Conservation (phyloP, 2,113 vertebrate genomes). For the Cochlearius cochlearius region DNA sequence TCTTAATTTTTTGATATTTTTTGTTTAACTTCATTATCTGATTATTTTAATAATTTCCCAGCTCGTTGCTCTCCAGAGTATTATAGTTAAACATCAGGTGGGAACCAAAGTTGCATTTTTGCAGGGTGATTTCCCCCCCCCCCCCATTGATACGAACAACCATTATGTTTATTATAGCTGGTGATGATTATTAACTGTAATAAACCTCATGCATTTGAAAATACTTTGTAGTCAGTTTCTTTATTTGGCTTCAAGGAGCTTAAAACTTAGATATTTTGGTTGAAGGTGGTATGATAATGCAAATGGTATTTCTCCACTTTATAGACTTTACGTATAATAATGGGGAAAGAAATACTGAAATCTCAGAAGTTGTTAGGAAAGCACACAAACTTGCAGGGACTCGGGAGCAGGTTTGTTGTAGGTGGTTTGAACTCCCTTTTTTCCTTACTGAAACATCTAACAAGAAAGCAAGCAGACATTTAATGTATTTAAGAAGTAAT, state of each 20-base stretch:
- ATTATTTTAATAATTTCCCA: not conserved
- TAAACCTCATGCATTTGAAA: slow-evolving; percentile 30
- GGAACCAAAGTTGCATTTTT: not conserved
- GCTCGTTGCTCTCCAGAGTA: not conserved
- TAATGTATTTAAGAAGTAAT: not conserved
- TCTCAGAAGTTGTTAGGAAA: not conserved
- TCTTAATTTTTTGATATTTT: not conserved
- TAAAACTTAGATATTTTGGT: not conserved
- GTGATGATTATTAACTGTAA: not conserved
- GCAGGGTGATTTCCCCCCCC: not conserved
- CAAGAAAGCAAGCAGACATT: not conserved
- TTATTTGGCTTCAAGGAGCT: slow-evolving; percentile 16
- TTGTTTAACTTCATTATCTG: not conserved
- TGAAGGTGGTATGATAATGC: not conserved
- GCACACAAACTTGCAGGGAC: not conserved
- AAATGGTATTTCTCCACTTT: not conserved
- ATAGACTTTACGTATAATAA: not conserved
- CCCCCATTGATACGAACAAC: not conserved
- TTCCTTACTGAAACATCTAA: not conserved
- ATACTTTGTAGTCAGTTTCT: not conserved
- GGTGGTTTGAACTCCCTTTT: not conserved
- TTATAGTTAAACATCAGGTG: not conserved
- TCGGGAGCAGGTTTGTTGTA: not conserved
- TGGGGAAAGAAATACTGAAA: not conserved
- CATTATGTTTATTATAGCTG: not conserved